A percentile compares a stretch with the other conserved stretches of the same genome.
These are phyloP conservation scores for Monochamus saltuarius DNA, from an alignment of 1,140 invertebrate species.

Conservation along the genomic window DNA sequence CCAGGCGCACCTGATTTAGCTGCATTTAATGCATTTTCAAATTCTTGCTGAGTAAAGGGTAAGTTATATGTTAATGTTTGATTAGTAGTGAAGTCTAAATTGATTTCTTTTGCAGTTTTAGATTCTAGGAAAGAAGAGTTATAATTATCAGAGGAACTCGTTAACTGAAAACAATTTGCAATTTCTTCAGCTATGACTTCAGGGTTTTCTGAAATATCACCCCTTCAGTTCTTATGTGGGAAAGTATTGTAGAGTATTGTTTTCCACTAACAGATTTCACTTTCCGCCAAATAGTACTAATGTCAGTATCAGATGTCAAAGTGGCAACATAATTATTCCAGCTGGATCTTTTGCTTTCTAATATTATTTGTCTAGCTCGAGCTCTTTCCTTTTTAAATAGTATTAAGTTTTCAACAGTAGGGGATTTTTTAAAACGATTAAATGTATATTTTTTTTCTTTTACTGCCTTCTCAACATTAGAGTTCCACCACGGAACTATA, in stretches of 20 bases:
- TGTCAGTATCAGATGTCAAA: neutral
- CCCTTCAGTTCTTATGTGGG: neutral
- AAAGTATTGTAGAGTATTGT: neutral
- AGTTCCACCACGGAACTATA: constrained; percentile 12
- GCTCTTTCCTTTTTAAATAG: neutral
- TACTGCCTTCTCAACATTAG: neutral
- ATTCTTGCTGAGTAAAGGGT: too few relatives aligned
- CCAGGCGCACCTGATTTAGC: too few relatives aligned
- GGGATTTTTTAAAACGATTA: neutral
- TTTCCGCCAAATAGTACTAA: neutral
- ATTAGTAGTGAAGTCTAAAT: too few relatives aligned
- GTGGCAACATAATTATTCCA: neutral
- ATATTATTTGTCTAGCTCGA: neutral
- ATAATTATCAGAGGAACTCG: constrained; percentile 1
- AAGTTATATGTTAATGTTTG: too few relatives aligned
- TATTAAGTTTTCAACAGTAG: neutral
- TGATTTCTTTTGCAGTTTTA: too few relatives aligned
- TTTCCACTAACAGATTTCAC: neutral
- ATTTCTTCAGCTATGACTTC: neutral
- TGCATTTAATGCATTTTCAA: too few relatives aligned
- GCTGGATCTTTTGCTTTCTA: too few relatives aligned
- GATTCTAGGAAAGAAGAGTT: too few relatives aligned
- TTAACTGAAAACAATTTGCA: neutral
- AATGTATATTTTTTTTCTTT: neutral
- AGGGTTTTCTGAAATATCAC: neutral